These are phyloP conservation scores for Pseudomyrmex cubaensis DNA, from an alignment of 1,140 invertebrate species.

Conservation along the genomic window DNA sequence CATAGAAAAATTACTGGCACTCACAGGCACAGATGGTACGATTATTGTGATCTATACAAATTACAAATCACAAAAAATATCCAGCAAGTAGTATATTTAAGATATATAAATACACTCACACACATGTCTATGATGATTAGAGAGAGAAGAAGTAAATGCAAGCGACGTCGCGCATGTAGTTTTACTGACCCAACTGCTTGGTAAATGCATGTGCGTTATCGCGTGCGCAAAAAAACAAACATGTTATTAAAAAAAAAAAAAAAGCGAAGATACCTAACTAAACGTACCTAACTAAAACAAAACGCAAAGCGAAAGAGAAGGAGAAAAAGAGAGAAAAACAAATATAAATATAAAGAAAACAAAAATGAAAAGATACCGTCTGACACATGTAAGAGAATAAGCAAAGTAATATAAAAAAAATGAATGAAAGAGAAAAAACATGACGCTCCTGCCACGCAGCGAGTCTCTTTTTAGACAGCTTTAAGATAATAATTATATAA, in stretches of 20 bases:
- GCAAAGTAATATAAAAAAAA: slow-evolving; percentile 75
- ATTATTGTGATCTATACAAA: slow-evolving; percentile 84
- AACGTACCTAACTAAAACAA: slow-evolving; percentile 76
- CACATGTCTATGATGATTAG: slow-evolving; percentile 64
- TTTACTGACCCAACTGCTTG: slow-evolving; percentile 2
- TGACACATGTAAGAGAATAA: slow-evolving; percentile 76
- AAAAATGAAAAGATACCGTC: slow-evolving; percentile 72
- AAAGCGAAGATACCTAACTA: slow-evolving; percentile 53
- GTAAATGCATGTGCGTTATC: slow-evolving; percentile 26
- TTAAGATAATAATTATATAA: slow-evolving; percentile 84
- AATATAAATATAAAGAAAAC: slow-evolving; percentile 63
- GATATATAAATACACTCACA: slow-evolving; percentile 73
- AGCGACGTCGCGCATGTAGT: slow-evolving; percentile 4
- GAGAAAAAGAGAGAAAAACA: slow-evolving; percentile 43
- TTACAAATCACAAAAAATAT: slow-evolving; percentile 81
- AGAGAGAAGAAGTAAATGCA: slow-evolving; percentile 19
- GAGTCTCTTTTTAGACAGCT: slow-evolving; percentile 82
- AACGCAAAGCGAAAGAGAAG: slow-evolving; percentile 52
- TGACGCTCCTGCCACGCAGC: slow-evolving; percentile 83
- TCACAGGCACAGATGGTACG: slow-evolving; percentile 81
- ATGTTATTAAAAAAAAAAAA: slow-evolving; percentile 74
- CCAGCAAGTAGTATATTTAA: slow-evolving; percentile 83
- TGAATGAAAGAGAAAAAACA: slow-evolving; percentile 72
- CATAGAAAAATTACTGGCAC: slow-evolving; percentile 73
- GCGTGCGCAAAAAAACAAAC: slow-evolving; percentile 31